phyloP scores from a whole-genome alignment of 2,888 invertebrate species.

The Biston betularia region DNA sequence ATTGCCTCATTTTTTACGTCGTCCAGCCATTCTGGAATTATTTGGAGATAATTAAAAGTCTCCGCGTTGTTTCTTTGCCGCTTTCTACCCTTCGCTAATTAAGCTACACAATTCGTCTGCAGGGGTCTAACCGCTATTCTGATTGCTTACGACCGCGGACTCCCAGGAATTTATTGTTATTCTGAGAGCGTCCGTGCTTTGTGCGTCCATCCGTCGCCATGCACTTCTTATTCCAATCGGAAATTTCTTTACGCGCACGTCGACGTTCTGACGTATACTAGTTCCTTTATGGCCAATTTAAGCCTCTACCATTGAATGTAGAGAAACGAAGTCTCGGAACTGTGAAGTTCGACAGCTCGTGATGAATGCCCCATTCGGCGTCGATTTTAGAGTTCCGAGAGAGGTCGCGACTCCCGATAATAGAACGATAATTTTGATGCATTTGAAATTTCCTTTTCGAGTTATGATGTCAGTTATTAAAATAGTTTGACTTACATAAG shows the following conservation, averaged over 20 bases:
- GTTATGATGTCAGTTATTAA: conserved; percentile 14
- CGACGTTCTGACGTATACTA: conserved; percentile 54
- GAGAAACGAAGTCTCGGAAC: conserved; percentile 48
- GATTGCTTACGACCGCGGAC: conserved; percentile 67
- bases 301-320: conserved; percentile 55
- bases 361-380: conserved; percentile 31
- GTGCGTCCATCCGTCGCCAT: conserved; percentile 73
- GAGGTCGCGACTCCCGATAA: conserved; percentile 56
- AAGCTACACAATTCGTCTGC: conserved; percentile 71
- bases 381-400: conserved; percentile 32
- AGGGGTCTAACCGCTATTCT: conserved; percentile 62
- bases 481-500: too few relatives aligned
- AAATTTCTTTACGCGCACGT: conserved; percentile 64
- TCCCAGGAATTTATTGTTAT: conserved; percentile 67
- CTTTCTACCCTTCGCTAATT: conserved; percentile 66
- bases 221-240: conserved; percentile 64
- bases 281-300: conserved; percentile 67
- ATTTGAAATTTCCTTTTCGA: conserved; percentile 42
- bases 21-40: conserved; percentile 45
- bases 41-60: conserved; percentile 60
- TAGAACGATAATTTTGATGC: conserved; percentile 50
- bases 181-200: conserved; percentile 61
- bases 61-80: conserved; percentile 45
- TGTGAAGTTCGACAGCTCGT: conserved; percentile 28
- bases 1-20: conserved; percentile 56